Evolutionary conservation across 2,113 vertebrate genomes (phyloP).

Genomic region (Aegotheles bennettii): DNA sequence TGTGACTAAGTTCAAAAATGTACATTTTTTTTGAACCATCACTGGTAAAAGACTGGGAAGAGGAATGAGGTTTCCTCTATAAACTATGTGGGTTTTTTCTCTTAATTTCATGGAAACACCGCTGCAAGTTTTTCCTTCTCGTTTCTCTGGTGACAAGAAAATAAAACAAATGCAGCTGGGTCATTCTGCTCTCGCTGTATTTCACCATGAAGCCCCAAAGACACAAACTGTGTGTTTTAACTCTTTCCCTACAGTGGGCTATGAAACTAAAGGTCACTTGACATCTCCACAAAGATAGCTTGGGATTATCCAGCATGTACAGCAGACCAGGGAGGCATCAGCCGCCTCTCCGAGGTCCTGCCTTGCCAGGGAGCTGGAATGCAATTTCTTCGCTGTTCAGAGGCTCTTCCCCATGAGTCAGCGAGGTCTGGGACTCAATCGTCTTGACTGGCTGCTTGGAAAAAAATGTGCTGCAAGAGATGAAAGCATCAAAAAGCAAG

Average conservation of each 20-base stretch:
- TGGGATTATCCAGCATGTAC: neutral
- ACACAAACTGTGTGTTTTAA: neutral
- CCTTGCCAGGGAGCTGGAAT: neutral
- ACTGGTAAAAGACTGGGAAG: neutral
- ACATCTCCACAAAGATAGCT: neutral
- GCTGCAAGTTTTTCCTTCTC: constrained; percentile 50
- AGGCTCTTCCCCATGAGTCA: neutral
- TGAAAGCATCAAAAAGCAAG: neutral
- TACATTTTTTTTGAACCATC: neutral
- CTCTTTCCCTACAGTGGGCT: neutral
- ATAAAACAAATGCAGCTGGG: constrained; percentile 71
- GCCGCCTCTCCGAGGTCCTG: neutral
- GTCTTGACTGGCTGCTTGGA: neutral
- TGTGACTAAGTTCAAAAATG: constrained; percentile 40
- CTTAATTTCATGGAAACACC: constrained; percentile 62
- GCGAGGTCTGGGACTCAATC: neutral
- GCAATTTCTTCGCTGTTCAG: neutral
- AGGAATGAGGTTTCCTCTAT: neutral
- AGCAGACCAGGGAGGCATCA: neutral
- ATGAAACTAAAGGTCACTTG: neutral
- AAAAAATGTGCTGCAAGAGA: neutral
- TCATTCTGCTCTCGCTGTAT: neutral
- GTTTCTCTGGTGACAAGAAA: constrained; percentile 72
- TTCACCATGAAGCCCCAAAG: neutral
- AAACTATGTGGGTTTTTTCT: constrained; percentile 3